These are phyloP conservation scores for Diploptera punctata DNA, from an alignment of 2,888 invertebrate species.

Conservation along the genomic window DNA sequence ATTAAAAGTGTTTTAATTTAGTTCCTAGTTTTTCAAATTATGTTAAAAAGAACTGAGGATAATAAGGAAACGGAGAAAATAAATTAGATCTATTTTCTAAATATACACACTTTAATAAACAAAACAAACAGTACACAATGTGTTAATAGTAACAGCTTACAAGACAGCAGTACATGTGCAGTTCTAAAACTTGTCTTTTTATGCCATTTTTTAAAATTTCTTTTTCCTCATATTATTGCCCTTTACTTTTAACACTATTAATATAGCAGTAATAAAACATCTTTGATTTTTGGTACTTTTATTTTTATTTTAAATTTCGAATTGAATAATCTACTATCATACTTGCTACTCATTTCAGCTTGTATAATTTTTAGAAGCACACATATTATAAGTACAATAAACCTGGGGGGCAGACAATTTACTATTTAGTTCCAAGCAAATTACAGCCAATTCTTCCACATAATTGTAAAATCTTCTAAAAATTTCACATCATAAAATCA, in stretches of 20 bases:
- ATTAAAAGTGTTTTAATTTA: too few relatives aligned
- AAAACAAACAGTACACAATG: conserved; percentile 46
- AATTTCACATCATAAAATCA: too few relatives aligned
- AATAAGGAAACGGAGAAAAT: neutral
- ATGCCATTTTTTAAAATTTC: conserved; percentile 40
- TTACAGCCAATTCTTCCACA: too few relatives aligned
- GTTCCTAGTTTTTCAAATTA: too few relatives aligned
- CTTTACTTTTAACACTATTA: conserved; percentile 38
- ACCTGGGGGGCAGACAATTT: too few relatives aligned
- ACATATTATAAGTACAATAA: too few relatives aligned
- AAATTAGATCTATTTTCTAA: conserved; percentile 37
- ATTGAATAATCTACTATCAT: neutral
- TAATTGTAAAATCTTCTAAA: too few relatives aligned
- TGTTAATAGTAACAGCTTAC: conserved; percentile 43
- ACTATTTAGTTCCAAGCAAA: too few relatives aligned
- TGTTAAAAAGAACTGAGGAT: neutral
- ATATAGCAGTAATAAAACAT: conserved; percentile 43
- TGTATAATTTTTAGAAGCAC: neutral
- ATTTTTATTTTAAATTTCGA: neutral
- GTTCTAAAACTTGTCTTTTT: conserved; percentile 44
- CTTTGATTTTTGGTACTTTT: conserved; percentile 31
- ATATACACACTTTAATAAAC: conserved; percentile 47
- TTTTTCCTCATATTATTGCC: conserved; percentile 41
- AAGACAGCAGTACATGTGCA: conserved; percentile 44
- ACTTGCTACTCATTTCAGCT: conserved; percentile 7